These are phyloP conservation scores for Haliclystus octoradiatus DNA, from an alignment of 30 jellyfish, hydroid and myxozoan genomes.

Conservation along the genomic window DNA sequence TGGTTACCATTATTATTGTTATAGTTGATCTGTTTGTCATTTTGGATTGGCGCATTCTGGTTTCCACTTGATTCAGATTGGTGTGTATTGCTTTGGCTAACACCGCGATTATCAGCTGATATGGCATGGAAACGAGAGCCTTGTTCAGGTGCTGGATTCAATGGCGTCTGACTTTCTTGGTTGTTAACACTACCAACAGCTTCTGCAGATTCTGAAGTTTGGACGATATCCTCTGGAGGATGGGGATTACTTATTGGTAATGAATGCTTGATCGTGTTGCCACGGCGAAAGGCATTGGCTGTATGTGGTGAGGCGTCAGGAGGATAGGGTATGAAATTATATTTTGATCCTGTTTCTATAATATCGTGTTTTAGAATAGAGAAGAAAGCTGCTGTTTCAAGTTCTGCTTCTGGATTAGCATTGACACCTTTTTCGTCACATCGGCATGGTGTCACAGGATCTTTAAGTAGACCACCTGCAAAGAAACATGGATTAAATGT, in stretches of 20 bases:
- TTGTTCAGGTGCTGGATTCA: background rate
- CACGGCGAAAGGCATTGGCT: background rate
- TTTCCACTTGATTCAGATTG: background rate
- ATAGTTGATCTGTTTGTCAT: no score
- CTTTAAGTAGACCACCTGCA: conserved; percentile 73
- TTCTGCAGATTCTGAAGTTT: background rate
- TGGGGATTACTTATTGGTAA: conserved; percentile 9
- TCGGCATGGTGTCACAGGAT: conserved; percentile 82
- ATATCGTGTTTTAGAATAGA: conserved; percentile 3
- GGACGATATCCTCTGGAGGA: conserved; percentile 5
- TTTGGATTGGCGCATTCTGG: background rate
- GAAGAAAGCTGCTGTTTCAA: conserved; percentile 78
- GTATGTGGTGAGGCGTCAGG: background rate
- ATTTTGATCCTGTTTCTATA: background rate
- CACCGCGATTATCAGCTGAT: background rate
- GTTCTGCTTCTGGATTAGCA: conserved; percentile 54
- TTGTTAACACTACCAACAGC: background rate
- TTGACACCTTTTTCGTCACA: conserved; percentile 51
- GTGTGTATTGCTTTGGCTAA: background rate
- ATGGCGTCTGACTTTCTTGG: background rate
- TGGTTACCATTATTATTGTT: no score
- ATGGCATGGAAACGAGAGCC: background rate
- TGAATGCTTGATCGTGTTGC: background rate
- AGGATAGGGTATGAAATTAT: background rate
- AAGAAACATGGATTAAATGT: background rate